phyloP scores from a whole-genome alignment of 2,113 vertebrate genomes.

The Hydrolagus affinis region DNA sequence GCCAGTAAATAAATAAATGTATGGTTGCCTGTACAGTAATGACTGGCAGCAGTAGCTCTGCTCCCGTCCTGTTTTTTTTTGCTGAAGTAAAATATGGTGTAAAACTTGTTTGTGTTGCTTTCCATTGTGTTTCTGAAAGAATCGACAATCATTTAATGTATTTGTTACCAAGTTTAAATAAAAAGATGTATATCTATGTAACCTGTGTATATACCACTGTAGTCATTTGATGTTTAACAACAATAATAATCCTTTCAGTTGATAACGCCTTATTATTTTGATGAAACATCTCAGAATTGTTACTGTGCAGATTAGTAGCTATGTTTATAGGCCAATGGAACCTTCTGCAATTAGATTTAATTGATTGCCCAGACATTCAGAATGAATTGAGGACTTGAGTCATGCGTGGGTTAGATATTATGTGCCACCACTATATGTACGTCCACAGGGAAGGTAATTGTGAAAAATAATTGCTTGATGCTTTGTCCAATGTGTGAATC shows the following conservation, averaged over 20 bases:
- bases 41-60: background rate
- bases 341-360: too few relatives aligned
- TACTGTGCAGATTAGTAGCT: too few relatives aligned
- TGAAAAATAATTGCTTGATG: too few relatives aligned
- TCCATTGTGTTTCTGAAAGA: slow-evolving; percentile 23
- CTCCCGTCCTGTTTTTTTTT: background rate
- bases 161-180: slow-evolving; percentile 32
- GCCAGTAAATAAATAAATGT: background rate
- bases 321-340: too few relatives aligned
- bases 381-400: too few relatives aligned
- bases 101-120: slow-evolving; percentile 21
- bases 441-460: too few relatives aligned
- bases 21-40: background rate
- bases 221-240: background rate
- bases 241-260: background rate
- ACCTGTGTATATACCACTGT: background rate
- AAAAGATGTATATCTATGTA: slow-evolving; percentile 4
- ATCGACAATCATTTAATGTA: slow-evolving; percentile 27
- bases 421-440: too few relatives aligned
- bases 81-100: slow-evolving; percentile 20
- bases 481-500: too few relatives aligned
- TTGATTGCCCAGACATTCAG: too few relatives aligned
- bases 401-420: too few relatives aligned
- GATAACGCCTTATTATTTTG: too few relatives aligned
- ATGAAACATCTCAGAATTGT: too few relatives aligned